Conservation (phyloP, 2,113 vertebrate genomes). For the Corapipo altera region DNA sequence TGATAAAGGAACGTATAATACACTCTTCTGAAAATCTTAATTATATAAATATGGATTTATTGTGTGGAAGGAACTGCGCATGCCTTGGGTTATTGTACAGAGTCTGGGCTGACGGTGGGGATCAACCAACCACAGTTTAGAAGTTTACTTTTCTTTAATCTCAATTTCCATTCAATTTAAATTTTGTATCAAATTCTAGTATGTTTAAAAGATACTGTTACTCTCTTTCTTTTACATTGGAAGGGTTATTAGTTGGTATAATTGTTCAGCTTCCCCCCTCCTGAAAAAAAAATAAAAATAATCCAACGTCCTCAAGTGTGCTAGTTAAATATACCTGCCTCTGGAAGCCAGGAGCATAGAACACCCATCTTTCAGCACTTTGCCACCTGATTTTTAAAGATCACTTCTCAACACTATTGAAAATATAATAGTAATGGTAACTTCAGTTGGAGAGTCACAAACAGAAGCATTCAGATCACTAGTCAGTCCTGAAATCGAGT, state of each 20-base stretch:
- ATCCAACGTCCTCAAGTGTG: background rate
- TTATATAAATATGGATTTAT: background rate
- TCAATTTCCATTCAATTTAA: background rate
- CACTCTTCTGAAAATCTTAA: background rate
- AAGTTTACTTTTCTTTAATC: background rate
- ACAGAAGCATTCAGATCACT: background rate
- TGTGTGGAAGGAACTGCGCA: background rate
- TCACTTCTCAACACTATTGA: background rate
- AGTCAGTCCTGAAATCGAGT: background rate
- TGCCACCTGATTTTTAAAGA: background rate
- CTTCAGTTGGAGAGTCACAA: background rate
- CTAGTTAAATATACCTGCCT: background rate
- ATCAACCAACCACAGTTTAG: background rate
- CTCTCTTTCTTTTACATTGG: background rate
- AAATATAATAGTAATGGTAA: background rate
- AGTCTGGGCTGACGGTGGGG: background rate
- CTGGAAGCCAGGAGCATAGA: background rate
- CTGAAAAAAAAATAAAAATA: background rate
- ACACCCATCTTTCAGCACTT: background rate
- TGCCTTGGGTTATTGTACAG: background rate
- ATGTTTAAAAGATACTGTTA: background rate
- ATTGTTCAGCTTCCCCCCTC: background rate
- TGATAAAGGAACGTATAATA: background rate
- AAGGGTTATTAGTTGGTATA: background rate
- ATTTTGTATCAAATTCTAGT: background rate